A percentile compares a stretch with the other conserved stretches of the same genome.
These are phyloP conservation scores for Hetaerina americana DNA, from an alignment of 1,140 invertebrate genomes.

Conservation along the genomic window DNA sequence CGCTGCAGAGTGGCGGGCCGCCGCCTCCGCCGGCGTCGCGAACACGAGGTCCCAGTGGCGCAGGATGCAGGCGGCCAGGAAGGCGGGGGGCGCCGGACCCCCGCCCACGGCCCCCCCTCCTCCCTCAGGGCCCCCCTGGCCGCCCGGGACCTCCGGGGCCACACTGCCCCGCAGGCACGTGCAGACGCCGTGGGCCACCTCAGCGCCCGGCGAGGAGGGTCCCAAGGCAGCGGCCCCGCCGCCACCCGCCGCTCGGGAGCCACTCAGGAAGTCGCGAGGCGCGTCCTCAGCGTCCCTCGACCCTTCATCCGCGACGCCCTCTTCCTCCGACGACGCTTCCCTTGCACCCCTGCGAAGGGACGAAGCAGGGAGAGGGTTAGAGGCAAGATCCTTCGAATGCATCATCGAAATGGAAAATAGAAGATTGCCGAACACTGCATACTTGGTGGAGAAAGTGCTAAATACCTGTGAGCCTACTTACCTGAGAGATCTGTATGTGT, in stretches of 20 bases:
- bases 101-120: background rate
- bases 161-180: background rate
- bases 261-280: background rate
- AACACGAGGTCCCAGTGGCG: background rate
- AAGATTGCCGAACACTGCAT: too few relatives aligned
- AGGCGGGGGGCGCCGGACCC: background rate
- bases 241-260: background rate
- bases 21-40: slow-evolving; percentile 21
- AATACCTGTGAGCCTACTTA: too few relatives aligned
- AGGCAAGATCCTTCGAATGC: too few relatives aligned
- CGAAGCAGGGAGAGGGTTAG: too few relatives aligned
- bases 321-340: too few relatives aligned
- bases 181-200: too few relatives aligned
- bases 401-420: too few relatives aligned
- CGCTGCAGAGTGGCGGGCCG: slow-evolving; percentile 25
- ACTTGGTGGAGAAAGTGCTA: too few relatives aligned
- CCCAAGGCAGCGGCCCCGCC: slow-evolving; percentile 30
- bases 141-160: background rate
- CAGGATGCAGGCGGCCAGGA: background rate
- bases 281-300: background rate
- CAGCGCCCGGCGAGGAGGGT: slow-evolving; percentile 52
- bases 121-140: slow-evolving; percentile 19
- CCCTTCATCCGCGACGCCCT: background rate
- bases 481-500: too few relatives aligned
- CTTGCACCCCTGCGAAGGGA: too few relatives aligned